These are phyloP conservation scores for Phylloscopus trochiloides DNA, from an alignment of 2,113 vertebrate genomes.

Conservation along the genomic window DNA sequence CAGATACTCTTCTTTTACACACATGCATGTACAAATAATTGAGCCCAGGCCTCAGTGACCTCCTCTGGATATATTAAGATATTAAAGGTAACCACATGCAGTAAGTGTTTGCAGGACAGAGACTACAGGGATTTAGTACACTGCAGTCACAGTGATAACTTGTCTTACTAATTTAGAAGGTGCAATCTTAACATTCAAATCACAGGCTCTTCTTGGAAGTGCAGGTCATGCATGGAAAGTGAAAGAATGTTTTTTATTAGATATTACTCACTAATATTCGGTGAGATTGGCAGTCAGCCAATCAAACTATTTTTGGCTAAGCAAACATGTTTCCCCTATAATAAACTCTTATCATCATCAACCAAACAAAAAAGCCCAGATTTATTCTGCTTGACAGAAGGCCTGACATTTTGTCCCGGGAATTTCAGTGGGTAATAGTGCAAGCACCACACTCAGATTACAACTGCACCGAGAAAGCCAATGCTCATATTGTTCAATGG, in stretches of 20 bases:
- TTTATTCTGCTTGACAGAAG: not conserved
- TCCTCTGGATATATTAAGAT: not conserved
- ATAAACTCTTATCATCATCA: not conserved
- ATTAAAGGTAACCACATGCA: not conserved
- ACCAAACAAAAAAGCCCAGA: not conserved
- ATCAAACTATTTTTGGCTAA: not conserved
- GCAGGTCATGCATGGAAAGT: not conserved
- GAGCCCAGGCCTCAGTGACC: not conserved
- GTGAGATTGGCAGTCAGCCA: not conserved
- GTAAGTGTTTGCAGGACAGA: not conserved
- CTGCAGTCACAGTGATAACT: not conserved
- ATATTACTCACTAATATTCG: not conserved
- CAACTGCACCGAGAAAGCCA: fast-evolving
- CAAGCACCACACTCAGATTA: not conserved
- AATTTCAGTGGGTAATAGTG: not conserved
- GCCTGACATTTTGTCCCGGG: not conserved
- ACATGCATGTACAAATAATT: not conserved
- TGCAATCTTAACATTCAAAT: not conserved
- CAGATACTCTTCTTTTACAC: not conserved
- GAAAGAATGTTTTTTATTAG: not conserved
- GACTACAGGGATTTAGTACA: not conserved
- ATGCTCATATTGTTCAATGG: not conserved
- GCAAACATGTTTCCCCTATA: not conserved
- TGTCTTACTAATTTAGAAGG: not conserved
- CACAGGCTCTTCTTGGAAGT: not conserved